A percentile compares a stretch with the other conserved stretches of the same genome.
Evolutionary conservation across 2,888 invertebrate species (phyloP).

Genomic region (Hydroisotoma schaefferi): DNA sequence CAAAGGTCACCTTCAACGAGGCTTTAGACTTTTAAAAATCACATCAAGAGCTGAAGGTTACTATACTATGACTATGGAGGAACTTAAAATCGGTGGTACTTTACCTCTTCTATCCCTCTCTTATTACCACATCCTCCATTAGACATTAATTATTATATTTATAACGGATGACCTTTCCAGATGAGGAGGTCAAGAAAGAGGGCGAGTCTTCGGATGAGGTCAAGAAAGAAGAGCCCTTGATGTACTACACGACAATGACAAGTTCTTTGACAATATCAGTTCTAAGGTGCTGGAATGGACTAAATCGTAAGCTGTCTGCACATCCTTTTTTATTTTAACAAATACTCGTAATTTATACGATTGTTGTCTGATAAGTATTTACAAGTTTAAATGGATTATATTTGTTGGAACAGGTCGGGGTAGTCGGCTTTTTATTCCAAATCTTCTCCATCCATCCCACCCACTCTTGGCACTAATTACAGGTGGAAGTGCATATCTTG

Average conservation of each 20-base stretch:
- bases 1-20: conserved; percentile 67
- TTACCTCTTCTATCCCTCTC: neutral
- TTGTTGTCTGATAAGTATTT: no score
- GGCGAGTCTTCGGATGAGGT: conserved; percentile 50
- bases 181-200: conserved; percentile 51
- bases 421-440: no score
- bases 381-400: no score
- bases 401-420: no score
- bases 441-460: neutral
- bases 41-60: conserved; percentile 81
- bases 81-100: conserved; percentile 65
- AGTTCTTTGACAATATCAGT: conserved; percentile 98
- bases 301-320: conserved; percentile 56
- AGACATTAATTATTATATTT: neutral
- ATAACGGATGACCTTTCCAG: neutral
- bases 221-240: conserved; percentile 64
- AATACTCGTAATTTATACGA: neutral
- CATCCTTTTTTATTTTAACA: neutral
- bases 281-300: conserved; percentile 93
- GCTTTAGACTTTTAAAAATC: conserved; percentile 99
- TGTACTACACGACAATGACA: conserved; percentile 89
- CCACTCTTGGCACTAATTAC: no score
- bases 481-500: neutral
- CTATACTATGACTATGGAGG: no score
- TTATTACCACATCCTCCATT: neutral